Evolutionary conservation across 92 coral and sea anemone species (phyloP), one percentile per base, ranked within the genome.

Genomic region (Porites lobata): DNA sequence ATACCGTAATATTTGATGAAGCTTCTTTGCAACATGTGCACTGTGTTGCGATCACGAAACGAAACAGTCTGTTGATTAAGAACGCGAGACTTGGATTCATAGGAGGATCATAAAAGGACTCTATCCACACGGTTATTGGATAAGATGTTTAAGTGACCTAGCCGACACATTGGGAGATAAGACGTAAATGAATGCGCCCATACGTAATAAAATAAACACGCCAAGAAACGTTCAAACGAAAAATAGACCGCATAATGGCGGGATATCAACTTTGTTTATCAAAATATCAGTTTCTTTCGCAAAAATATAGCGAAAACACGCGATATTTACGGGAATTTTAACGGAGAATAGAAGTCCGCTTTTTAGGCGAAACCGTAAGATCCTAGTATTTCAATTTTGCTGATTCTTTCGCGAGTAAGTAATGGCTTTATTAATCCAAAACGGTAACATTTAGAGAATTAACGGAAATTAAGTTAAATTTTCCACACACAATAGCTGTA

Each of bases 1-100:
- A 51, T 85, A 95, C 98, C 98, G 92, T 92, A 95, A 81, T 95
- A 95, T 71, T 95, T 95, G 80, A 95, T 86, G 83, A 92, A 95
- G 38, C 93, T 90, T 43, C 91, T 38, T 20, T 78, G 69, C 51
- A 90, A 61, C 95, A 92, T 92, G 69, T 51, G 24, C 32, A 75
- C 26, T 19, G 57, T 8, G 18, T 20, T 78, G 59, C 90, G 78
- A 47, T 69, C 13, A 65, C 52, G 72, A 19, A 71, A 72, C 73
- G 58, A n/a, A 9, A 54, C 19, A 56, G 47, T 12, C 64, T 80
- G 81, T 50, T 18, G 67, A 58, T 63, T 62, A 29, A 24, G 63
- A 18, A 11, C 71, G 61, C 72, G 24, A 69, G 38, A 56, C 47
- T 21, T 19, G 56, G 2, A 9, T 57, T 70, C 47, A 10, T 56